phyloP scores from a whole-genome alignment of 1,140 invertebrate genomes.

The Drosophila parabipectinata region DNA sequence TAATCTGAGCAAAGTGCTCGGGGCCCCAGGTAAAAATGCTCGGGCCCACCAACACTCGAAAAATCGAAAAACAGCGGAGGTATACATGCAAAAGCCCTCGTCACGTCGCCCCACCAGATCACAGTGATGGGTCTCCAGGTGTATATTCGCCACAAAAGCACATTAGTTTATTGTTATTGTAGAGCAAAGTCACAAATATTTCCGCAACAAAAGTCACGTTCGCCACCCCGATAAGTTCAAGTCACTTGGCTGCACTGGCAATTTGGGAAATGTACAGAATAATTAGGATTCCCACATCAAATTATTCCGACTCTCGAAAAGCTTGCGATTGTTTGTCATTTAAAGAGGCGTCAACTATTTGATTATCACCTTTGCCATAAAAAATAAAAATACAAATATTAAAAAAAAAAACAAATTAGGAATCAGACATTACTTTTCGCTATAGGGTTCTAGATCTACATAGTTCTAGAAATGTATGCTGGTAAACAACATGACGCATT shows the following conservation, averaged over 20 bases:
- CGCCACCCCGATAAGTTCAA: slow-evolving; percentile 31
- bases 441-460: background rate
- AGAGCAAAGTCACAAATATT: slow-evolving; percentile 49
- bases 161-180: slow-evolving; percentile 43
- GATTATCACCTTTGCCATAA: slow-evolving; percentile 10
- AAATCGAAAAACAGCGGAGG: background rate
- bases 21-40: slow-evolving; percentile 24
- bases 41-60: slow-evolving; percentile 14
- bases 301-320: slow-evolving; percentile 2
- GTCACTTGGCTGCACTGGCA: slow-evolving; percentile 28
- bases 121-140: slow-evolving; percentile 22
- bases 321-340: slow-evolving; percentile 7
- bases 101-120: slow-evolving; percentile 48
- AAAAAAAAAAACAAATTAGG: slow-evolving; percentile 3
- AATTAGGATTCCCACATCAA: slow-evolving; percentile 11
- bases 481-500: slow-evolving; percentile 4
- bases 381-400: background rate
- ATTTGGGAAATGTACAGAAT: background rate
- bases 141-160: slow-evolving; percentile 6
- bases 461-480: slow-evolving; percentile 7
- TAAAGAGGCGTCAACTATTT: background rate
- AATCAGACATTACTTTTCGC: slow-evolving; percentile 2
- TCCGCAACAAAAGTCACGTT: slow-evolving; percentile 46
- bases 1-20: slow-evolving; percentile 53
- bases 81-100: slow-evolving; percentile 29